Evolutionary conservation across 2,797 vertebrate genomes (phyloP), one percentile per base, ranked within the genome.

Genomic region (Coluber constrictor): DNA sequence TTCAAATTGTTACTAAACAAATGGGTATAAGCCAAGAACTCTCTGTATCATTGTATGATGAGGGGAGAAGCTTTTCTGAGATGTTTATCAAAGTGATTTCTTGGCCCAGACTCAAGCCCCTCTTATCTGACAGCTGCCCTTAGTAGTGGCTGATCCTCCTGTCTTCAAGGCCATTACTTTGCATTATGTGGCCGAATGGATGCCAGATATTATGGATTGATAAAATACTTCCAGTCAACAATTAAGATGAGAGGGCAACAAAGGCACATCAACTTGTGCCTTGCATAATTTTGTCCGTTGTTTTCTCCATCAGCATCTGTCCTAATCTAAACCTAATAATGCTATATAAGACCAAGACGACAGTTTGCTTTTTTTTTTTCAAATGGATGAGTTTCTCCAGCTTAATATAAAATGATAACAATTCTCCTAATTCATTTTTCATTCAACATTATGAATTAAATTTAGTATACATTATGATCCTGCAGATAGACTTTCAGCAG

Each of bases 401-500:
- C 43, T 74, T 79, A 29, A 74, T 63, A 61, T 61, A 18, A 86
- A 54, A 3, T 61, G 92, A 23, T 13, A 60, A 89, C 59, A 86
- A 54, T 92, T 55, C 87, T 70, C 79, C 54, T 83, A 61, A 92
- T 89, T 89, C 43, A 61, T 86, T 89, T 57, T 55, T 61, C 88
- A 89, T 90, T 83, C 89, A 92, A 83, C 83, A 60, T 54, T 43
- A 57, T 90, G 70, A 86, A 92, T 86, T 86, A 90, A 86, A 92
- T 90, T 61, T 61, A 43, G 23, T 86, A 55, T 59, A 51, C 87
- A 74, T 79, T 88, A 92, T 63, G 47, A 83, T 29, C 51, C 27
- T 90, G 88, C 57, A 63, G 74, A 4, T 90, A 51, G 12, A 92
- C 89, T 86, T 92, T 59, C 66, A 86, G 57, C 43, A 27, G 23